Evolutionary conservation across 2,888 invertebrate species (phyloP), one percentile per base, ranked within the genome.

Genomic region (Mayetiola destructor): DNA sequence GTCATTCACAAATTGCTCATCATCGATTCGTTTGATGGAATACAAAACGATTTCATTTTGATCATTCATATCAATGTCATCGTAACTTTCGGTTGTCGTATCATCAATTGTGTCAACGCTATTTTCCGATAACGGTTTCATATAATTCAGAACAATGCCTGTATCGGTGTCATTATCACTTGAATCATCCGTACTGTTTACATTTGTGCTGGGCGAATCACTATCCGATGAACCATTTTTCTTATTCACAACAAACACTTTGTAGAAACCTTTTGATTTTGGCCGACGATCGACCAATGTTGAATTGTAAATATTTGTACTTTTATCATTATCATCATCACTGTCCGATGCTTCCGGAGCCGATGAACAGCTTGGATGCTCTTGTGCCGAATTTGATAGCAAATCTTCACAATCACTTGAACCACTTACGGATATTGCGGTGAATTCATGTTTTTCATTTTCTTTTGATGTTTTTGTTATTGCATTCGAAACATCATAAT

Each of bases 211-310:
- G 62, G 77, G 75, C 57, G 70, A 68, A 54, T 80, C 79, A 40
- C 77, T 72, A 56, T 79, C 80, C 0, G 79, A 80, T 2, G 80
- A 80, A 8, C 80, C 79, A 57, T 48, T 63, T 57, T 65, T 65
- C 8, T 80, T 80, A 64, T 84, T 84, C 20, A 84, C 82, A 1
- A 83, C 79, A 66, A 83, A 83, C 18, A 84, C 80, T 57, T 81
- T 77, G 35, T 81, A 80, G 65, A 84, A 84, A 37, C 73, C 69
- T 56, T 74, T 74, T 10, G 70, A 65, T 61, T 75, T 76, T 12
- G 75, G 70, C 55, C 75, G 73, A 1, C 65, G 75, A 72, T 68
- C 80, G 66, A 68, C 80, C 65, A 68, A 79, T 62, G 66, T 76
- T 14, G 81, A 82, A 3, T 21, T 21, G n/a, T n/a, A n/a, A n/a